A percentile compares a stretch with the other conserved stretches of the same genome.
Conservation (phyloP, 2,888 invertebrate species). For the Latrodectus hesperus region DNA sequence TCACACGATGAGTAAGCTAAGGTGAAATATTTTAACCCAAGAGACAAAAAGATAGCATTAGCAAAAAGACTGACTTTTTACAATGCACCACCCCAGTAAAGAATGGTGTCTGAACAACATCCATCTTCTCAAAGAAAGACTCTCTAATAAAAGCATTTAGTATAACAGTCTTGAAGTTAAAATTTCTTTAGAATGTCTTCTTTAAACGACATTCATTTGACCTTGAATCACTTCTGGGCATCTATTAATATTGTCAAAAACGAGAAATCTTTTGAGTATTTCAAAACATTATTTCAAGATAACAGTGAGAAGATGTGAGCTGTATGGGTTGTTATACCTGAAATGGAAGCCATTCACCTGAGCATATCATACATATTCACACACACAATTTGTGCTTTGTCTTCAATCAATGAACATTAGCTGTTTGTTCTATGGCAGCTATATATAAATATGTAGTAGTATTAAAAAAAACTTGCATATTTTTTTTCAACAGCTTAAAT, state of each 20-base stretch:
- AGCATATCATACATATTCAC: slow-evolving; percentile 66
- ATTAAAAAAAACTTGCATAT: slow-evolving; percentile 5
- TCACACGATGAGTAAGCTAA: slow-evolving; percentile 51
- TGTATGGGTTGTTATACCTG: slow-evolving; percentile 39
- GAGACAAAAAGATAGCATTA: slow-evolving; percentile 27
- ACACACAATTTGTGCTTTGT: slow-evolving; percentile 59
- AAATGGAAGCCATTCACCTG: slow-evolving; percentile 68
- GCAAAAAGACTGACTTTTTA: slow-evolving; percentile 5
- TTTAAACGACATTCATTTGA: too few relatives aligned
- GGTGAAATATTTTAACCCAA: slow-evolving; percentile 40
- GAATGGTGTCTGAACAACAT: background rate
- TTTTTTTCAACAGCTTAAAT: slow-evolving; percentile 3
- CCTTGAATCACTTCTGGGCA: too few relatives aligned
- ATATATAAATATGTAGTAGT: slow-evolving; percentile 7
- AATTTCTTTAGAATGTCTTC: background rate
- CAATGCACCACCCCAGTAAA: background rate
- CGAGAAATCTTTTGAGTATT: background rate
- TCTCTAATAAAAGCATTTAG: background rate
- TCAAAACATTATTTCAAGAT: slow-evolving; percentile 12
- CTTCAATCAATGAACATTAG: slow-evolving; percentile 43
- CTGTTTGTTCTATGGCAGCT: slow-evolving; percentile 25
- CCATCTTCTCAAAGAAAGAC: background rate
- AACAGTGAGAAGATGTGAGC: slow-evolving; percentile 23
- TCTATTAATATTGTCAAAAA: too few relatives aligned
- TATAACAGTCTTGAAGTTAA: background rate